Evolutionary conservation across 2,888 invertebrate species (phyloP).

Genomic region (Petrolisthes manimaculis): DNA sequence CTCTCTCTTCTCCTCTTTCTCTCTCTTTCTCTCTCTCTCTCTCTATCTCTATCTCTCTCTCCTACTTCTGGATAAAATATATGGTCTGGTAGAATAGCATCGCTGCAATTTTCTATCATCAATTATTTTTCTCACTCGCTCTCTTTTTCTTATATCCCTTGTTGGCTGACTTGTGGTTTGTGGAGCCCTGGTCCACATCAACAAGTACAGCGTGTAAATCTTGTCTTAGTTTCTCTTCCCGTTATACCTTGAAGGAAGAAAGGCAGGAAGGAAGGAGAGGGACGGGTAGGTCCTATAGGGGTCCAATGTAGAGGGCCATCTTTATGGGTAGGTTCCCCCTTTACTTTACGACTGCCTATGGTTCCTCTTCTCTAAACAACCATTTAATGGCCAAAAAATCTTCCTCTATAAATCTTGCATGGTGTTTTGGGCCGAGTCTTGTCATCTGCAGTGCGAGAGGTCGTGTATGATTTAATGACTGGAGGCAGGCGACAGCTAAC

Average conservation of each 20-base stretch:
- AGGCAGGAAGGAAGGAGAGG: no score
- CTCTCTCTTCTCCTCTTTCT: background rate
- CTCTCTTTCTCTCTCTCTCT: background rate
- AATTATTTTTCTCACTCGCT: background rate
- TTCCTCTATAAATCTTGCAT: slow-evolving; percentile 20
- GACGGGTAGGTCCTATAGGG: no score
- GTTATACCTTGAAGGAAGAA: no score
- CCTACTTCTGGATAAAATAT: background rate
- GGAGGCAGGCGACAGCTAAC: slow-evolving; percentile 26
- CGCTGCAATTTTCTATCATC: background rate
- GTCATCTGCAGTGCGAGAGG: slow-evolving; percentile 26
- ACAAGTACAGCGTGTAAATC: no score
- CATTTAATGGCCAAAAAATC: slow-evolving; percentile 30
- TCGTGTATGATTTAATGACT: slow-evolving; percentile 34
- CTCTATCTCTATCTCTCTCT: background rate
- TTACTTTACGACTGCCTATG: slow-evolving; percentile 2
- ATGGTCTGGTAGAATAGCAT: background rate
- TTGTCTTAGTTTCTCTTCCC: no score
- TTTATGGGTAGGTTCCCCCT: background rate
- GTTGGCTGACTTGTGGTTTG: background rate
- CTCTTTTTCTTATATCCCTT: background rate
- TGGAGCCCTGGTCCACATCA: no score
- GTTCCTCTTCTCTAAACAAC: slow-evolving; percentile 12
- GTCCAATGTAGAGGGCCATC: no score
- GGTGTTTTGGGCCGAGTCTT: background rate